These are phyloP conservation scores for Tetramorium simillimum DNA, from an alignment of 1,140 invertebrate species.

Conservation along the genomic window DNA sequence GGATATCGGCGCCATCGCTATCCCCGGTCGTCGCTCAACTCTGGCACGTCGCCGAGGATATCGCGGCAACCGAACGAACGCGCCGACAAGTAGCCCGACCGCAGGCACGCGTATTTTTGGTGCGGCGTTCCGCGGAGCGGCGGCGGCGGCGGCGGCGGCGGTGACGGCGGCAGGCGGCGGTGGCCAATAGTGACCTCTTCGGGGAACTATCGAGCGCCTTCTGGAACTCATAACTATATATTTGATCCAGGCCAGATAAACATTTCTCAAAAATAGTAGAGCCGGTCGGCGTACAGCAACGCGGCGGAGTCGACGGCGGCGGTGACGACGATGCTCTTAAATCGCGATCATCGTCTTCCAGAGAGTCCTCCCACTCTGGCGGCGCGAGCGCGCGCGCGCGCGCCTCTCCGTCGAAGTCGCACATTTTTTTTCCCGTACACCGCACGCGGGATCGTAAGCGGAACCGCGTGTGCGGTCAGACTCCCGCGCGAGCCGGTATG, in stretches of 20 bases:
- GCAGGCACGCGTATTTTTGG: constrained; percentile 69
- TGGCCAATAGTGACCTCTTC: constrained; percentile 81
- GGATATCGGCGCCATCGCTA: constrained; percentile 49
- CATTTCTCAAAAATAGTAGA: constrained; percentile 82
- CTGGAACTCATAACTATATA: constrained; percentile 84
- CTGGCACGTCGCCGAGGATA: constrained; percentile 63
- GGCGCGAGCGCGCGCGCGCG: not conserved
- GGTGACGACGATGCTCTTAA: constrained; percentile 3
- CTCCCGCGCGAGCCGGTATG: constrained; percentile 36
- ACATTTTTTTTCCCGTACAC: not conserved
- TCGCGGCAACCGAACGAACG: constrained; percentile 51
- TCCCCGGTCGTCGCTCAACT: constrained; percentile 30
- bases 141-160: constrained; percentile 55
- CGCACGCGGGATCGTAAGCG: constrained; percentile 2
- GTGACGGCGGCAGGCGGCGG: constrained; percentile 56
- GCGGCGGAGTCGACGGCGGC: not conserved
- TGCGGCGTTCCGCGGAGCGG: constrained; percentile 59
- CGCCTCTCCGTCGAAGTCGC: not conserved
- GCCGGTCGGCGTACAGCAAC: not conserved
- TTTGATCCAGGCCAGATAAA: constrained; percentile 84
- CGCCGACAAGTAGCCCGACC: constrained; percentile 59
- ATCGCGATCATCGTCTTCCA: constrained; percentile 49
- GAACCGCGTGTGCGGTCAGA: not conserved
- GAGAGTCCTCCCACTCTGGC: not conserved
- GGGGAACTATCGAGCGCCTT: constrained; percentile 82